A percentile compares a stretch with the other conserved stretches of the same genome.
Evolutionary conservation across 2,888 invertebrate genomes (phyloP).

Genomic region (Sisyra terminalis): DNA sequence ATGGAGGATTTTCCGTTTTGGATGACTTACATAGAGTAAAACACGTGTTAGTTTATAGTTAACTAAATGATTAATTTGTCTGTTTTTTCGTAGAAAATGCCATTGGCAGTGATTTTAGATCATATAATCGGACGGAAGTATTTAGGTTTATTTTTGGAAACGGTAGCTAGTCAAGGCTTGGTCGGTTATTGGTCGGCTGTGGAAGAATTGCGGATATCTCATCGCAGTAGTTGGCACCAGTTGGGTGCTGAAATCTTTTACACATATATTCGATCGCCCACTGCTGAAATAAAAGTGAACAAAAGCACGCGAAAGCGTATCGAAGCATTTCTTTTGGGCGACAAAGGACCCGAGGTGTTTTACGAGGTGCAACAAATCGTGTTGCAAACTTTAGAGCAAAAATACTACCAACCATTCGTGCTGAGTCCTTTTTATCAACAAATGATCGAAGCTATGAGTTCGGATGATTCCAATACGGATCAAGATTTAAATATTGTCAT

Average conservation of each 20-base stretch:
- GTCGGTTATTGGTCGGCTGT: slow-evolving; percentile 78
- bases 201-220: slow-evolving; percentile 64
- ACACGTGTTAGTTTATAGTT: too few relatives aligned
- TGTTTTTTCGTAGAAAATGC: slow-evolving; percentile 37
- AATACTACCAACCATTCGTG: slow-evolving; percentile 78
- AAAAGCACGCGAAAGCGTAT: slow-evolving; percentile 67
- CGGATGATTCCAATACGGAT: slow-evolving; percentile 30
- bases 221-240: slow-evolving; percentile 65
- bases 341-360: slow-evolving; percentile 76
- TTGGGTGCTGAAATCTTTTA: slow-evolving; percentile 85
- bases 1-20: slow-evolving; percentile 46
- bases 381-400: slow-evolving; percentile 63
- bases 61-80: slow-evolving; percentile 16
- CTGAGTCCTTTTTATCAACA: slow-evolving; percentile 72
- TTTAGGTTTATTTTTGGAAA: slow-evolving; percentile 66
- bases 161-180: slow-evolving; percentile 66
- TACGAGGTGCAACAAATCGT: slow-evolving; percentile 73
- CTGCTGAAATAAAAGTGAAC: slow-evolving; percentile 67
- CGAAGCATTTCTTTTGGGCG: slow-evolving; percentile 75
- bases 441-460: slow-evolving; percentile 47
- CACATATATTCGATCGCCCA: slow-evolving; percentile 67
- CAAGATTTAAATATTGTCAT: slow-evolving; percentile 29
- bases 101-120: slow-evolving; percentile 55
- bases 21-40: slow-evolving; percentile 23
- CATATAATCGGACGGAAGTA: slow-evolving; percentile 66